Evolutionary conservation across 2,888 invertebrate species (phyloP).

Genomic region (Drosophila formosana): DNA sequence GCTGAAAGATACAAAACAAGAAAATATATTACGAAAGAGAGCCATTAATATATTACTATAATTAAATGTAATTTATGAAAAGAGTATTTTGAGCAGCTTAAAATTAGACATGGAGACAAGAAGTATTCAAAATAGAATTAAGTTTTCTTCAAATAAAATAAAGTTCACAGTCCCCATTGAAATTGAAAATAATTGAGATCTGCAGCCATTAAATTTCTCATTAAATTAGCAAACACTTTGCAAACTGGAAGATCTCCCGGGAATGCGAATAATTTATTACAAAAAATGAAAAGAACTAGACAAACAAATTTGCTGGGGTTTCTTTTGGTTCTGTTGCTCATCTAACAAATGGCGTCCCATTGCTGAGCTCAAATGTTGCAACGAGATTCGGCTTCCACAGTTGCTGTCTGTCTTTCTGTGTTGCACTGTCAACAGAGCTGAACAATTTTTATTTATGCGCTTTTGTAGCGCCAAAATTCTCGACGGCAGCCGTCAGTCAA

Average conservation of each 20-base stretch:
- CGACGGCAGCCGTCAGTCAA: conserved; percentile 77
- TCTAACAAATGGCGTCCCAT: conserved; percentile 65
- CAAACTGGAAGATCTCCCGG: neutral
- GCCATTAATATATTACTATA: neutral
- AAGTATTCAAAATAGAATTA: neutral
- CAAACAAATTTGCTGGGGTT: conserved; percentile 19
- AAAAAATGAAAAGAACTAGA: neutral
- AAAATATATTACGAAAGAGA: neutral
- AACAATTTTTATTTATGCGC: conserved; percentile 73
- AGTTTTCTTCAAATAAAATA: neutral
- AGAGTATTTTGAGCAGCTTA: no score
- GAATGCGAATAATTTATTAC: conserved; percentile 1
- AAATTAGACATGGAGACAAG: no score
- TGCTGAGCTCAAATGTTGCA: conserved; percentile 33
- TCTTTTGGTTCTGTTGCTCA: conserved; percentile 40
- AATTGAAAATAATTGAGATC: neutral
- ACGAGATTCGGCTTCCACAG: conserved; percentile 15
- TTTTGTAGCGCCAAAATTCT: conserved; percentile 77
- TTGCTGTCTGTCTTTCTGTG: conserved; percentile 23
- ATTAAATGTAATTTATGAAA: conserved; percentile 1
- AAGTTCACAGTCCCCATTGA: no score
- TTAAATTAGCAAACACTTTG: neutral
- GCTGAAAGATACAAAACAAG: neutral
- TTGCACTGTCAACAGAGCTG: conserved; percentile 67
- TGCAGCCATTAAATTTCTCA: neutral